Base-by-base conservation (phyloP, 1,140 invertebrate genomes). In the Mya arenaria region DNA sequence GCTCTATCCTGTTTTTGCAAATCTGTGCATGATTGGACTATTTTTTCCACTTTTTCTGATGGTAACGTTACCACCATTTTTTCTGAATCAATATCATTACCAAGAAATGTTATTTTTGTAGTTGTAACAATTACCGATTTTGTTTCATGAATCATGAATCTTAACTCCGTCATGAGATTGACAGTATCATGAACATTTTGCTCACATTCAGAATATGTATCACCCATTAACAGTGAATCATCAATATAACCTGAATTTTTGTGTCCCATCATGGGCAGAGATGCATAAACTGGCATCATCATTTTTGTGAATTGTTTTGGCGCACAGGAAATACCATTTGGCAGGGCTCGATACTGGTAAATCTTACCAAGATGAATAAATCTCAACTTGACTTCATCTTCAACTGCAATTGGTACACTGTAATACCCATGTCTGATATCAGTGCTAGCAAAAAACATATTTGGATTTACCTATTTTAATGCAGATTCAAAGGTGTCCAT, bases 1-100 rank as follows among this genome's bases (percentile, higher is more conserved):
- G 37, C 17, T 41, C 4, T 48, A 3, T 25, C 58, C 48, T 69
- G 52, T 28, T 23, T 34, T n/a, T 25, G 15, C 23, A 81, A 30
- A 44, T 60, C 23, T 48, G n/a, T n/a, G 32, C 79, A 81, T 39
- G 39, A 37, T 52, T 1, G 41, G 37, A 36, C 15, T 41, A 84
- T 65, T 69, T 66, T 75, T 30, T 65, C 8, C 30, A 71, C 58
- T 68, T 74, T 82, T 17, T 60, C 65, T 37, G 71, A 6, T 34
- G 83, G 34, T 23, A 86, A 60, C 32, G 13, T 28, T 17, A 80
- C 69, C 52, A 41, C 41, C 65, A 86, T 83, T n/a, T 58, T 41
- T 34, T 58, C 52, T 30, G 84, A 80, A 68, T 85, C 77, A n/a
- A 87, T 73, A 28, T 82, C 17, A 68, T 74, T 81, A 10, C 84